A percentile compares a stretch with the other conserved stretches of the same genome.
Evolutionary conservation across 2,888 invertebrate genomes (phyloP).

Genomic region (Mesoligia furuncula): DNA sequence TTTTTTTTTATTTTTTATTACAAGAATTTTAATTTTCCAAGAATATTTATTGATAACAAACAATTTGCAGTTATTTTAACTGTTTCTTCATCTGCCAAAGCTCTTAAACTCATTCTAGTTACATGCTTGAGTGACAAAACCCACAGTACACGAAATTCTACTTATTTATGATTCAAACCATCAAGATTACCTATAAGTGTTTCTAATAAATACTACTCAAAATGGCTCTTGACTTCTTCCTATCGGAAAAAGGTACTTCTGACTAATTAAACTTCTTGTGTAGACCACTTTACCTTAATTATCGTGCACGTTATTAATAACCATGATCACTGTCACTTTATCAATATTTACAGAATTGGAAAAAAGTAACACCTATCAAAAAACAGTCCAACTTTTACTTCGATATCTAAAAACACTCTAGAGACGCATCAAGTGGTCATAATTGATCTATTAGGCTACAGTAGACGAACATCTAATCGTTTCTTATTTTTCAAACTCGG

Average conservation of each 20-base stretch:
- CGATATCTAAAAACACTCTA: background rate
- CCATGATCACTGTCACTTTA: background rate
- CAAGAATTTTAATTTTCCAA: background rate
- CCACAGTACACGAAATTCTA: background rate
- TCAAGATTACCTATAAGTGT: slow-evolving; percentile 32
- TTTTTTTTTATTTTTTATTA: background rate
- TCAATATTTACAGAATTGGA: background rate
- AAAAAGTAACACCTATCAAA: background rate
- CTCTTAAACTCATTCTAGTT: background rate
- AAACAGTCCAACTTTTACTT: background rate
- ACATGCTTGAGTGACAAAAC: background rate
- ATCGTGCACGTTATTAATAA: slow-evolving; percentile 14
- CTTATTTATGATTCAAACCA: background rate
- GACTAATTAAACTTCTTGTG: slow-evolving; percentile 12
- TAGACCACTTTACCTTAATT: slow-evolving; percentile 13
- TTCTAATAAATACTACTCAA: slow-evolving; percentile 37
- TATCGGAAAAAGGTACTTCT: slow-evolving; percentile 25
- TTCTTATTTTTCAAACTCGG: background rate
- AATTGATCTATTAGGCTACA: background rate
- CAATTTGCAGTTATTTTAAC: background rate
- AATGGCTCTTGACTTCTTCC: background rate
- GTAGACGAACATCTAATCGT: background rate
- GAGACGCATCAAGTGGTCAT: background rate
- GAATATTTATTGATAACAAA: background rate
- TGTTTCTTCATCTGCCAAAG: background rate